phyloP scores from a whole-genome alignment of 2,113 vertebrate species.

The Microcebus murinus region DNA sequence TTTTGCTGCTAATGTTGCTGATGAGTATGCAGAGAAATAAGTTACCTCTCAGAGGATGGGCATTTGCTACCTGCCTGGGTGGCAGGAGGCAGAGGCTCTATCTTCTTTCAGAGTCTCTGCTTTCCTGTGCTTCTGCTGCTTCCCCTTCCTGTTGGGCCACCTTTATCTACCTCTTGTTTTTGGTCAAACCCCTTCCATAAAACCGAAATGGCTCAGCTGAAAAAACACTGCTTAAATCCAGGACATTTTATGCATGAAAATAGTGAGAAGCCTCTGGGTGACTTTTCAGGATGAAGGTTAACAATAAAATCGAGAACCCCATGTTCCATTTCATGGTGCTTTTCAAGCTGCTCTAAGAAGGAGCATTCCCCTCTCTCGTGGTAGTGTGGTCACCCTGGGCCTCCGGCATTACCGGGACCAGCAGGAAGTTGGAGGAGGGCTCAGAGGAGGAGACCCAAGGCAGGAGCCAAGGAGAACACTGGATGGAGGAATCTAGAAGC shows the following conservation, averaged over 20 bases:
- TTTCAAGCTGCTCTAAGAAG: not conserved
- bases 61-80: too few species aligned
- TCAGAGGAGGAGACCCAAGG: not conserved
- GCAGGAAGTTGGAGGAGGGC: not conserved
- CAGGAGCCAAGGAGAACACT: not conserved
- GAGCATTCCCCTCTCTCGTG: rapidly evolving
- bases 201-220: not conserved
- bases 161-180: not conserved
- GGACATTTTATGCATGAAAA: not conserved
- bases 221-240: not conserved
- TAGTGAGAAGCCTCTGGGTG: not conserved
- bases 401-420: not conserved
- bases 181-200: not conserved
- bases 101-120: not conserved
- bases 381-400: not conserved
- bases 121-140: not conserved
- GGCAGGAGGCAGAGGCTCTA: not conserved
- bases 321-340: not conserved
- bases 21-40: not conserved
- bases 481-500: not conserved
- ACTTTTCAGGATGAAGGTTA: not conserved
- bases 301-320: not conserved
- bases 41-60: not conserved
- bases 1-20: not conserved
- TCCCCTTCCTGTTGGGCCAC: not conserved